These are phyloP conservation scores for Prenolepis imparis DNA, from an alignment of 2,888 invertebrate genomes.

Conservation along the genomic window DNA sequence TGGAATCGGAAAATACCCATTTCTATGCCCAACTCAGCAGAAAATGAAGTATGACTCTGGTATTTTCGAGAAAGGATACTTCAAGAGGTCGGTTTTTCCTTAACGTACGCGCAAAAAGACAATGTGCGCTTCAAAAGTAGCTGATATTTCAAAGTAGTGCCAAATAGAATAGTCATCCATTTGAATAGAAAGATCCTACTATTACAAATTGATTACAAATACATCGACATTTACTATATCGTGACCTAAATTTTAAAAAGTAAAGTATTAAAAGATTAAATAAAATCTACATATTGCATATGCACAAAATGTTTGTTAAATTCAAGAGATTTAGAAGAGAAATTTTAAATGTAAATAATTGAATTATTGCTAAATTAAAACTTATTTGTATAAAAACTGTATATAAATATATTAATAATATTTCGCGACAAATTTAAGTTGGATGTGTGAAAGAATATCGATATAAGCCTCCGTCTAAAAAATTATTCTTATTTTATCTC, in stretches of 20 bases:
- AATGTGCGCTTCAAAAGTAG: slow-evolving; percentile 45
- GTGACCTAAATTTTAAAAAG: slow-evolving; percentile 46
- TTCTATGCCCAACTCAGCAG: slow-evolving; percentile 56
- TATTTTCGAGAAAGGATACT: slow-evolving; percentile 49
- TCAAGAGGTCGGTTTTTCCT: slow-evolving; percentile 53
- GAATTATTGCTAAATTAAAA: slow-evolving; percentile 1
- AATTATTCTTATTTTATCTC: slow-evolving; percentile 2
- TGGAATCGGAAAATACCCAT: slow-evolving; percentile 53
- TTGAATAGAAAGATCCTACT: slow-evolving; percentile 45
- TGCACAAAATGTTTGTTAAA: not conserved
- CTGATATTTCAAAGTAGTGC: slow-evolving; percentile 54
- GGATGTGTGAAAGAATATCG: not conserved
- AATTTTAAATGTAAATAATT: not conserved
- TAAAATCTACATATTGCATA: not conserved
- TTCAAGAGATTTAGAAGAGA: not conserved
- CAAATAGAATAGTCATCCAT: slow-evolving; percentile 56
- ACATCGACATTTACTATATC: slow-evolving; percentile 30
- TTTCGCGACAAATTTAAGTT: not conserved
- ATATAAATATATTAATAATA: slow-evolving; percentile 4
- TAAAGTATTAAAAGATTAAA: slow-evolving; percentile 13
- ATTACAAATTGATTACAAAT: slow-evolving; percentile 41
- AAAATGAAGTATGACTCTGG: slow-evolving; percentile 56
- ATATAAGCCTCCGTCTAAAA: not conserved
- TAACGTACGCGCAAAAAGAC: slow-evolving; percentile 53
- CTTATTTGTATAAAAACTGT: not conserved